phyloP scores from a whole-genome alignment of 2,888 invertebrate genomes.

The Polydrusus pterygomalis region DNA sequence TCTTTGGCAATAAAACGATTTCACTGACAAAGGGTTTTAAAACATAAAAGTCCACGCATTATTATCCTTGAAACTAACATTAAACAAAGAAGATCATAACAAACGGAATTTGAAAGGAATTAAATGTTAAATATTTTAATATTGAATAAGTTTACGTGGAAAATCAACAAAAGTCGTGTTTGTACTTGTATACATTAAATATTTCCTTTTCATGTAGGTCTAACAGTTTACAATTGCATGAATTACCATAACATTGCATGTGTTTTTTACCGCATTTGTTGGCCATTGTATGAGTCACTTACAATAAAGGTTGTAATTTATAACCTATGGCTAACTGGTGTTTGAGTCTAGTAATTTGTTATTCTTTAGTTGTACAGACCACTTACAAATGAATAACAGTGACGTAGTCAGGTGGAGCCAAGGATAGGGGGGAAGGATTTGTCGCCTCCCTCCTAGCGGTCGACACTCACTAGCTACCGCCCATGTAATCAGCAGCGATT shows the following conservation, averaged over 20 bases:
- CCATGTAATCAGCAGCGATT: no score
- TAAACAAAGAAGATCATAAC: constrained; percentile 39
- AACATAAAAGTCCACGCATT: background rate
- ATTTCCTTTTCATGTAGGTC: constrained; percentile 46
- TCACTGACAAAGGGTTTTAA: no score
- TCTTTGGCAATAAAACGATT: no score
- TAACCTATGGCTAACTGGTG: constrained; percentile 20
- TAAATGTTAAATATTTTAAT: constrained; percentile 28
- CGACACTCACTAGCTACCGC: no score
- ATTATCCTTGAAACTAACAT: constrained; percentile 30
- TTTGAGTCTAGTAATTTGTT: constrained; percentile 25
- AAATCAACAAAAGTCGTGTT: constrained; percentile 38
- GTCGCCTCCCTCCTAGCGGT: no score
- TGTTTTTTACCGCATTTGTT: constrained; percentile 41
- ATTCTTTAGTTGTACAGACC: constrained; percentile 16
- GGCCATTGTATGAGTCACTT: constrained; percentile 42
- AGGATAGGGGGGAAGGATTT: no score
- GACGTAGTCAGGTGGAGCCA: no score
- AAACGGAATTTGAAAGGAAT: constrained; percentile 33
- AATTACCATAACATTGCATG: constrained; percentile 54
- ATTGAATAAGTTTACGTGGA: constrained; percentile 28
- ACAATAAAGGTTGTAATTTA: constrained; percentile 40
- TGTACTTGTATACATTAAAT: constrained; percentile 33
- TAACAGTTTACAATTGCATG: constrained; percentile 46
- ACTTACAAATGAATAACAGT: constrained; percentile 17